phyloP scores from a whole-genome alignment of 2,888 invertebrate genomes.

The Xylota sylvarum region DNA sequence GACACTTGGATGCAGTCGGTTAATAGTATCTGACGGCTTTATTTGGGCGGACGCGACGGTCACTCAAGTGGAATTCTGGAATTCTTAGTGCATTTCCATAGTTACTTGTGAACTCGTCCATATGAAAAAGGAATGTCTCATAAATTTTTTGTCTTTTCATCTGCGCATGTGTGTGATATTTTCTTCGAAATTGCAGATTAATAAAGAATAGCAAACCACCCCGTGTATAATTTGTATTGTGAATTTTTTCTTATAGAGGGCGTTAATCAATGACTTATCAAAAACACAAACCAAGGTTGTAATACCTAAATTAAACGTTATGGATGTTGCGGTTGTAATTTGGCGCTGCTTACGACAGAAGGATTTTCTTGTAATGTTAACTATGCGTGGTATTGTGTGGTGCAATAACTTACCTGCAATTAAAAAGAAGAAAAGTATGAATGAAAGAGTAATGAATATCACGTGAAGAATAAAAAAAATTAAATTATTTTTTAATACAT shows the following conservation, averaged over 20 bases:
- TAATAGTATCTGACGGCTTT: background rate
- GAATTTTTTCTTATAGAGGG: conserved; percentile 53
- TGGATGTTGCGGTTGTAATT: conserved; percentile 8
- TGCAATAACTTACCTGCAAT: conserved; percentile 26
- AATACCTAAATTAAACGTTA: conserved; percentile 41
- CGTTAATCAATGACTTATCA: conserved; percentile 55
- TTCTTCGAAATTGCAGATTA: too few relatives aligned
- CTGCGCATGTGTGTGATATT: too few relatives aligned
- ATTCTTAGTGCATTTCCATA: background rate
- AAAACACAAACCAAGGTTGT: conserved; percentile 59
- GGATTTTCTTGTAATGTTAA: conserved; percentile 3
- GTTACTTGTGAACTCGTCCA: too few relatives aligned
- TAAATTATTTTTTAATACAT: too few relatives aligned
- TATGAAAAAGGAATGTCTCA: too few relatives aligned
- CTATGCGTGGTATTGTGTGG: background rate
- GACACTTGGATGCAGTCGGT: background rate
- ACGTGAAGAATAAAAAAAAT: too few relatives aligned
- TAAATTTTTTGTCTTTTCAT: too few relatives aligned
- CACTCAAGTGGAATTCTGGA: background rate
- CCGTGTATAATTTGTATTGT: background rate
- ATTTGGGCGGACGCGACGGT: background rate
- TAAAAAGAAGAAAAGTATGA: background rate
- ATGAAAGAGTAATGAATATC: background rate
- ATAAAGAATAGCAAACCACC: background rate
- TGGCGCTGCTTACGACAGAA: conserved; percentile 42